Percentiles rank a stretch among this genome's conserved stretches.
Conservation (phyloP, 2,797 vertebrate genomes). For the Malurus splendens region DNA sequence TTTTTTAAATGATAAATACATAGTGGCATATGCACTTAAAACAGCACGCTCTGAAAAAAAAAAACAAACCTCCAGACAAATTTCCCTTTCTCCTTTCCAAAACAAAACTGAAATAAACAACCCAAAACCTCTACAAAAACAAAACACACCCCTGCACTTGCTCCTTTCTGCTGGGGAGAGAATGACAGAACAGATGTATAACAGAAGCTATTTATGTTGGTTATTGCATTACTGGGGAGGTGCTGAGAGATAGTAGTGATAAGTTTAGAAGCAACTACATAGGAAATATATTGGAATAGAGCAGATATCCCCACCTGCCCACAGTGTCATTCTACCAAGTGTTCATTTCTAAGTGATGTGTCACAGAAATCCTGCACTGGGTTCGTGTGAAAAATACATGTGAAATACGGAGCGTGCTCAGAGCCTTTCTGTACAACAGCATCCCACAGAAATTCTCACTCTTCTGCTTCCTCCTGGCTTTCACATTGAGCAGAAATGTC, state of each 20-base stretch:
- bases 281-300: conserved; percentile 36
- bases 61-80: conserved; percentile 32
- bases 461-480: conserved; percentile 12
- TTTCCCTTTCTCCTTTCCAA: conserved; percentile 38
- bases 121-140: conserved; percentile 25
- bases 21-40: conserved; percentile 25
- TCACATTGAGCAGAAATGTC: neutral
- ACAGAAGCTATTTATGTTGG: conserved; percentile 47
- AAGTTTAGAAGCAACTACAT: conserved; percentile 42
- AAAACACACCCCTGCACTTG: conserved; percentile 58
- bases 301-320: conserved; percentile 51
- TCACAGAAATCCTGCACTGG: conserved; percentile 19
- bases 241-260: conserved; percentile 9
- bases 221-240: conserved; percentile 24
- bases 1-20: neutral
- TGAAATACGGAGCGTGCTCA: neutral
- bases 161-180: conserved; percentile 34
- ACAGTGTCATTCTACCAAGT: neutral
- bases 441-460: conserved; percentile 35
- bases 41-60: neutral
- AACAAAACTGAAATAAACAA: conserved; percentile 61
- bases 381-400: conserved; percentile 18
- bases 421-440: conserved; percentile 34
- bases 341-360: neutral
- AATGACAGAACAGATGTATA: conserved; percentile 41